Evolutionary conservation across 1,140 invertebrate genomes (phyloP).

Genomic region (Drosophila paulistorum): DNA sequence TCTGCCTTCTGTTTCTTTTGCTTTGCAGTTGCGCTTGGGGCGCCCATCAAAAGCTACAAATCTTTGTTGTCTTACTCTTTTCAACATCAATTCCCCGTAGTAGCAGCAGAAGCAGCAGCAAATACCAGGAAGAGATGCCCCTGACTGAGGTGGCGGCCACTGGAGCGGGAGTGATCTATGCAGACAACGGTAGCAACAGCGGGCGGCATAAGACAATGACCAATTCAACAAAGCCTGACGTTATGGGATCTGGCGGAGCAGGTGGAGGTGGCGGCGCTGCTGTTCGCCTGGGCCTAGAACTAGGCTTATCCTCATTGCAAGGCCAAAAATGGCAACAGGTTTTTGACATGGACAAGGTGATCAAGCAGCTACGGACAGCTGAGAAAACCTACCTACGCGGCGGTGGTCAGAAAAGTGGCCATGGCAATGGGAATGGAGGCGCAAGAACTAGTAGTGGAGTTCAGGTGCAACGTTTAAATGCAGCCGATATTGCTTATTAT

Average conservation of each 20-base stretch:
- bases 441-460: constrained; percentile 21
- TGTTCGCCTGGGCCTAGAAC: constrained; percentile 27
- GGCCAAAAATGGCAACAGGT: constrained; percentile 75
- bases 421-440: constrained; percentile 15
- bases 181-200: constrained; percentile 50
- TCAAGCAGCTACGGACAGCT: constrained; percentile 71
- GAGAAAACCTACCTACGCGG: constrained; percentile 71
- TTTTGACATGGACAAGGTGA: constrained; percentile 76
- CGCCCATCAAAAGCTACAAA: constrained; percentile 21
- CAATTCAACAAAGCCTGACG: constrained; percentile 46
- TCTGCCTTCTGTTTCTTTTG: neutral
- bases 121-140: constrained; percentile 48
- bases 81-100: constrained; percentile 17
- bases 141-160: constrained; percentile 61
- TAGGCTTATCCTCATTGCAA: constrained; percentile 48
- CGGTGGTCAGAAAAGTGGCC: constrained; percentile 18
- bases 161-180: constrained; percentile 42
- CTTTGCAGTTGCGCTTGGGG: constrained; percentile 39
- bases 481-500: constrained; percentile 73
- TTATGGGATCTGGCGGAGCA: constrained; percentile 19
- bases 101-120: constrained; percentile 5
- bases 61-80: constrained; percentile 36
- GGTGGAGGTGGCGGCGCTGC: constrained; percentile 22
- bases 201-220: constrained; percentile 37
- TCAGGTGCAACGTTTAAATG: constrained; percentile 72